Percentiles rank a stretch among this genome's conserved stretches.
Conservation (phyloP, 2,797 vertebrate species). For the Balearica regulorum region DNA sequence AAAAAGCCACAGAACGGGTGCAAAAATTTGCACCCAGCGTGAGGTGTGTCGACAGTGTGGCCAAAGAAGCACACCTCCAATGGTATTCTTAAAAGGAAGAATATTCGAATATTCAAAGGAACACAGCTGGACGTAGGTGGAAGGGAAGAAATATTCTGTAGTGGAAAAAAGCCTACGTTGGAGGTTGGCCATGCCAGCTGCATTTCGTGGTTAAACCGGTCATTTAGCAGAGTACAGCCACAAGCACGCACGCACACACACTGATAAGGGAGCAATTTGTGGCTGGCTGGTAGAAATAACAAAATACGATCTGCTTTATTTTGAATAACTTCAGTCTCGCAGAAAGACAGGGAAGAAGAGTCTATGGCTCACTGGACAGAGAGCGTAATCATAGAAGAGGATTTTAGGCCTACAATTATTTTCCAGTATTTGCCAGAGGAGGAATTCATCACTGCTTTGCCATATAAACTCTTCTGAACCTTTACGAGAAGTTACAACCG, state of each 20-base stretch:
- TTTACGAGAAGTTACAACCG: background rate
- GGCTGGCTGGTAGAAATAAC: constrained; percentile 22
- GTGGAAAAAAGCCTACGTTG: background rate
- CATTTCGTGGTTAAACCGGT: background rate
- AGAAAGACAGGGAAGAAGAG: background rate
- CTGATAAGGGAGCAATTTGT: background rate
- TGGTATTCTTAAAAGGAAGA: background rate
- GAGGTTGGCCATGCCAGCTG: constrained; percentile 30
- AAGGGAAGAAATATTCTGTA: background rate
- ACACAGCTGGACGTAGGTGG: background rate
- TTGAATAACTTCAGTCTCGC: background rate
- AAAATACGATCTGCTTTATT: constrained; percentile 1
- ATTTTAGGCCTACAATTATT: background rate
- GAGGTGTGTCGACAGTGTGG: background rate
- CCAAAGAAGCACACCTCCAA: background rate
- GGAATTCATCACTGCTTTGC: constrained; percentile 7
- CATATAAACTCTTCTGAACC: background rate
- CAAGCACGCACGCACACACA: constrained; percentile 43
- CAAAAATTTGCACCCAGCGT: background rate
- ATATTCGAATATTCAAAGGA: background rate
- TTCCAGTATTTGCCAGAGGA: constrained; percentile 8
- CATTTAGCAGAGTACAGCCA: constrained; percentile 30
- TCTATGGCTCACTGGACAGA: background rate
- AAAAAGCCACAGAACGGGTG: background rate
- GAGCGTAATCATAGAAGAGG: background rate